Evolutionary conservation across 1,140 invertebrate species (phyloP).

Genomic region (Drosophila pruinosa): DNA sequence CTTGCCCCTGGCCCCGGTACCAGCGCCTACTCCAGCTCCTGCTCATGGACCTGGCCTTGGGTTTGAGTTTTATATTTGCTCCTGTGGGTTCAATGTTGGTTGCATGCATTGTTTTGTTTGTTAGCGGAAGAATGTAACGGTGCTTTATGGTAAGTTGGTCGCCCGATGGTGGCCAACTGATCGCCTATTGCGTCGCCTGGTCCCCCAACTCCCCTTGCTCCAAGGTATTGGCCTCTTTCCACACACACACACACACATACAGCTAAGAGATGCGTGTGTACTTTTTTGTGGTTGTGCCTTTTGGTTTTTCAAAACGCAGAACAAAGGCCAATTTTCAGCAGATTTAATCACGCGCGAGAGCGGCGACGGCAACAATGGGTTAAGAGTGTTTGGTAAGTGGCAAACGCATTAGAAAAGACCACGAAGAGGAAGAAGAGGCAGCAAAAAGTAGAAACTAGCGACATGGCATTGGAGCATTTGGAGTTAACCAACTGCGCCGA

Average conservation of each 20-base stretch:
- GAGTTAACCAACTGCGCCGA: slow-evolving; percentile 23
- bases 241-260: not conserved
- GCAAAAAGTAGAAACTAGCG: slow-evolving; percentile 14
- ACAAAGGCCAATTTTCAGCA: slow-evolving; percentile 80
- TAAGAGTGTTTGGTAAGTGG: slow-evolving; percentile 57
- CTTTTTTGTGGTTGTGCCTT: slow-evolving; percentile 26
- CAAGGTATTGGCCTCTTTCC: slow-evolving; percentile 9
- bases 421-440: not conserved
- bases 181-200: not conserved
- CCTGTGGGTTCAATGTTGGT: slow-evolving; percentile 44
- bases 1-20: not conserved
- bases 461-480: slow-evolving; percentile 12
- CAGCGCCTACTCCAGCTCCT: not conserved
- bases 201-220: not conserved
- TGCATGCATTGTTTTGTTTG: slow-evolving; percentile 69
- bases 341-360: slow-evolving; percentile 75
- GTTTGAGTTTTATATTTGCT: not conserved
- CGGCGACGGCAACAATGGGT: slow-evolving; percentile 60
- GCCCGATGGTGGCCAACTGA: slow-evolving; percentile 40
- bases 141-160: slow-evolving; percentile 78
- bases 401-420: slow-evolving; percentile 72
- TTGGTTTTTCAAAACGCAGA: slow-evolving; percentile 58
- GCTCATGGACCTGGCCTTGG: not conserved
- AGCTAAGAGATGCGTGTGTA: slow-evolving; percentile 30
- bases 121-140: slow-evolving; percentile 77